Evolutionary conservation across 2,797 vertebrate genomes (phyloP).

Genomic region (Enteromius unitaeniatus): DNA sequence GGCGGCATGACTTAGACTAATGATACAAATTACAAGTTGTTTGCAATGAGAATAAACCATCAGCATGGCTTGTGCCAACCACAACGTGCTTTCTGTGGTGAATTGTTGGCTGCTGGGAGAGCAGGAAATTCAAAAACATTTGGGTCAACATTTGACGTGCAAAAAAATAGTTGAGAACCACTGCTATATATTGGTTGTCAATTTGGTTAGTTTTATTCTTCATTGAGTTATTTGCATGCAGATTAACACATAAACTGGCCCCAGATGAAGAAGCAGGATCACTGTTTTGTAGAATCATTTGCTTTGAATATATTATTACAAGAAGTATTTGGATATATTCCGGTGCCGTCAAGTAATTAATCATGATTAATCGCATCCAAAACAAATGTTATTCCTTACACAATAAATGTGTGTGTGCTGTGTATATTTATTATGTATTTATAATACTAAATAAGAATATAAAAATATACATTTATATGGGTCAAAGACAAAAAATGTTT

Average conservation of each 20-base stretch:
- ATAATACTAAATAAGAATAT: no score
- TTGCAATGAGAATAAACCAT: neutral
- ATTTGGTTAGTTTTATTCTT: neutral
- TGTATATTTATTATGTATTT: no score
- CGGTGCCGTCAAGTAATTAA: no score
- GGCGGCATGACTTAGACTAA: neutral
- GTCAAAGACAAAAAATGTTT: no score
- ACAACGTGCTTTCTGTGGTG: neutral
- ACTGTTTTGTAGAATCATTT: neutral
- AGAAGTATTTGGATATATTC: conserved; percentile 5
- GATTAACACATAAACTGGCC: neutral
- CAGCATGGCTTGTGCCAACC: neutral
- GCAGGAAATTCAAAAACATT: neutral
- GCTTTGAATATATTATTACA: neutral
- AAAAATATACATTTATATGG: no score
- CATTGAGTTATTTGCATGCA: neutral
- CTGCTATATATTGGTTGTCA: neutral
- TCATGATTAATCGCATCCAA: no score
- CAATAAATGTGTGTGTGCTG: no score
- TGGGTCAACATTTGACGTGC: no score
- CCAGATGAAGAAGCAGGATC: neutral
- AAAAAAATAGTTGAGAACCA: neutral
- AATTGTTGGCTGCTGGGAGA: neutral
- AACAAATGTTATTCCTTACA: no score
- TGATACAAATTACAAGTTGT: neutral